These are phyloP conservation scores for Xiphophorus couchianus DNA, from an alignment of 2,113 vertebrate species.

Conservation along the genomic window DNA sequence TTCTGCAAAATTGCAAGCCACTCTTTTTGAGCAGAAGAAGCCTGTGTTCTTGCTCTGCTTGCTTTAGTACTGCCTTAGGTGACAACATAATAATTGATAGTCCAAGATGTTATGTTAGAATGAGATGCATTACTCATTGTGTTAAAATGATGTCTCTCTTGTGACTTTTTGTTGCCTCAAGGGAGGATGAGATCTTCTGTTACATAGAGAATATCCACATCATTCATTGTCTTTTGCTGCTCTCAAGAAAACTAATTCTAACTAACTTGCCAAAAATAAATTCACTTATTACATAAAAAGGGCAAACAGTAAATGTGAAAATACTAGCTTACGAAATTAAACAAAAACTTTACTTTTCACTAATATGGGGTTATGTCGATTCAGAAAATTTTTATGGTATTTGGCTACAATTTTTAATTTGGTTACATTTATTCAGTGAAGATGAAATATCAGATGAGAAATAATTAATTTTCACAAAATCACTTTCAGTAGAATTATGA, in stretches of 20 bases:
- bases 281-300: not conserved
- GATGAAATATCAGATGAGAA: no score
- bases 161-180: constrained; percentile 27
- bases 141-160: constrained; percentile 36
- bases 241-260: not conserved
- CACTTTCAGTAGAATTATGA: no score
- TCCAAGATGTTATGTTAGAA: constrained; percentile 29
- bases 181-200: constrained; percentile 8
- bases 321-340: not conserved
- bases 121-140: constrained; percentile 26
- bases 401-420: no score
- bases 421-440: no score
- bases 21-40: constrained; percentile 15
- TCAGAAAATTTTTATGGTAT: no score
- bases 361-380: no score
- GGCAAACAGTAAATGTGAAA: not conserved
- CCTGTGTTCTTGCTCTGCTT: constrained; percentile 20
- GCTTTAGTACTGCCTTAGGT: constrained; percentile 31
- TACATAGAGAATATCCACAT: constrained; percentile 16
- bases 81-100: constrained; percentile 39
- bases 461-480: no score
- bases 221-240: constrained; percentile 1
- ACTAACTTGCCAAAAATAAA: not conserved
- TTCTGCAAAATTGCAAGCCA: constrained; percentile 34
- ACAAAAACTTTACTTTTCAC: no score